These are phyloP conservation scores for Phacellophora camtschatica DNA, from an alignment of 30 jellyfish, hydroid and myxozoan species.

Conservation along the genomic window DNA sequence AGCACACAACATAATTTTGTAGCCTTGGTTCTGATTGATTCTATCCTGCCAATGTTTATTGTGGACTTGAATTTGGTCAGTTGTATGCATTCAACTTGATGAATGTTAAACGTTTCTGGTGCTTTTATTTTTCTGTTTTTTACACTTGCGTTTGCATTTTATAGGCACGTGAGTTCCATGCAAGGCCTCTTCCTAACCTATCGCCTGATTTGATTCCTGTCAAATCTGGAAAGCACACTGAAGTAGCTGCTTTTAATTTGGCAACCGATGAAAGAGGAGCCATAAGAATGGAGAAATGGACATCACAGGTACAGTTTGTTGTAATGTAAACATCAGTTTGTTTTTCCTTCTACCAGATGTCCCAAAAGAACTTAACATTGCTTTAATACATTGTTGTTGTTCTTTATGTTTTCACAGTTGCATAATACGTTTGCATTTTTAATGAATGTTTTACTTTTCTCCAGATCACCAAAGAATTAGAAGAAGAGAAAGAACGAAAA, in stretches of 20 bases:
- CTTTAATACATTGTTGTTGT: too few relatives aligned
- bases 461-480: slow-evolving; percentile 34
- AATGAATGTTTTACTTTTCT: not conserved
- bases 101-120: not conserved
- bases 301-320: slow-evolving; percentile 42
- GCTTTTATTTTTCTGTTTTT: not conserved
- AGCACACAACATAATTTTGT: too few relatives aligned
- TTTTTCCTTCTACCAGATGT: too few relatives aligned
- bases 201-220: slow-evolving; percentile 85
- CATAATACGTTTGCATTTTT: too few relatives aligned
- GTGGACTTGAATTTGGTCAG: too few relatives aligned
- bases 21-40: too few relatives aligned
- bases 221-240: slow-evolving; percentile 54
- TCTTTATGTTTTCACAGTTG: too few relatives aligned
- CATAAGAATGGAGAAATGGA: slow-evolving; percentile 62
- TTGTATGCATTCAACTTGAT: too few relatives aligned
- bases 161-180: slow-evolving; percentile 89
- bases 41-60: too few relatives aligned
- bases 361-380: not conserved
- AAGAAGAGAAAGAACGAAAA: slow-evolving; percentile 57
- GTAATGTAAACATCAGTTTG: not conserved
- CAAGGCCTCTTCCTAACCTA: slow-evolving; percentile 85
- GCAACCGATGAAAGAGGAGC: slow-evolving; percentile 76
- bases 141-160: too few relatives aligned
- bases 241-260: slow-evolving; percentile 73